Base-by-base conservation (phyloP, 2,113 vertebrate species). In the Perca schrenkii region DNA sequence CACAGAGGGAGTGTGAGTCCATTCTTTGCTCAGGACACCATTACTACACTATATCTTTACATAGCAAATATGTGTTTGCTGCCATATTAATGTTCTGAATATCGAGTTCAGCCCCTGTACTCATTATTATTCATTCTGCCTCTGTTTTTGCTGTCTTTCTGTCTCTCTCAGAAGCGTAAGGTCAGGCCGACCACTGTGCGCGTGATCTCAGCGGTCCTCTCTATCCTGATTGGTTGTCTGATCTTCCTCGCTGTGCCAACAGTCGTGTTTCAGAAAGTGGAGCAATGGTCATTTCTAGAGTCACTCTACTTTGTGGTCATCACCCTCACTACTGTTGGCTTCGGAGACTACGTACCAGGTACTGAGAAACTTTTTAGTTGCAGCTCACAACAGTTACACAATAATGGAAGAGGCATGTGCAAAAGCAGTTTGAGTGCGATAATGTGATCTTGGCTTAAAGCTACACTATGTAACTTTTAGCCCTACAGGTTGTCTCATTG, bases 291-390 rank as follows among this genome's bases (percentile, higher is more conserved):
- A 0, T 91, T 97, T 62, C 86, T 98, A 50, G 97, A 98, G 84
- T 95, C 97, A 0, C 88, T 97, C 76, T 98, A 98, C 91, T 98
- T 97, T 82, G 97, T 98, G 76, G 95, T 98, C 66, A 96, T 98
- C 91, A 98, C 97, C 0, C 95, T 98, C 71, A 98, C 97, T 57
- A 98, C 97, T 0, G 96, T 98, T 57, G 97, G 97, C 68, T 98
- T 98, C 19, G 97, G 97, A 21, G 97, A 98, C 90, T 98, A 90
- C 8, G 97, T 98, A 67, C 95, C 97, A 87, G 97, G 97, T 97
- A 89, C 52, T 31, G 19, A 58, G 49, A 64, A 46, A 70, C 17
- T 8, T 19, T 53, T 53, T 49, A 17, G n/a, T 25, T 46, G 28
- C 31, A 62, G 28, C 31, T 69, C 40, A 43, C 40, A 43, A 43